Percentiles rank a stretch among this genome's conserved stretches.
phyloP scores from a whole-genome alignment of 2,797 vertebrate species.

The Peromyscus nudipes region DNA sequence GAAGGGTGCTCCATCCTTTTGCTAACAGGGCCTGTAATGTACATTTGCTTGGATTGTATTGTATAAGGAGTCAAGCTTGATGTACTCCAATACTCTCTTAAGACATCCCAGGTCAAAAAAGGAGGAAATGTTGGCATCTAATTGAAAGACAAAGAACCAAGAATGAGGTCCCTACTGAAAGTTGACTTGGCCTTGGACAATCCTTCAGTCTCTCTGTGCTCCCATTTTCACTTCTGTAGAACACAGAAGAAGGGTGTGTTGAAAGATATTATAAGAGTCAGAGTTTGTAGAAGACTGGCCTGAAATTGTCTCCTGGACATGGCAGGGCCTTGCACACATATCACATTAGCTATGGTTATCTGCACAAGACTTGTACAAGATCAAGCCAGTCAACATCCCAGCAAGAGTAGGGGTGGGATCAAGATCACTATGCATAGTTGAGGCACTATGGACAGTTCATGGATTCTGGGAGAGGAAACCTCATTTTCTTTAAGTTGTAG shows the following conservation, averaged over 20 bases:
- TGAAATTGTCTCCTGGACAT: not conserved
- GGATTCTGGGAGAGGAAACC: not conserved
- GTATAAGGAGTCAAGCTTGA: slow-evolving; percentile 14
- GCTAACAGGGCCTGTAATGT: not conserved
- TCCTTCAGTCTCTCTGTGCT: not conserved
- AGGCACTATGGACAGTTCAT: not conserved
- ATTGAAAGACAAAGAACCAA: not conserved
- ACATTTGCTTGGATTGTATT: not conserved
- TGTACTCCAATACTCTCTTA: not conserved
- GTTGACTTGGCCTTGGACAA: not conserved
- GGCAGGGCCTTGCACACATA: not conserved
- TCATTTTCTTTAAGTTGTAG: not conserved
- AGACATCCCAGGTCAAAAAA: not conserved
- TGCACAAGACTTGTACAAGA: not conserved
- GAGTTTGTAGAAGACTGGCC: not conserved
- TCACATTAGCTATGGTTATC: not conserved
- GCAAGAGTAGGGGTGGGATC: not conserved
- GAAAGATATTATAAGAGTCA: not conserved
- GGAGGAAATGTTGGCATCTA: not conserved
- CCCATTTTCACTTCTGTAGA: not conserved
- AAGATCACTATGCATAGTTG: not conserved
- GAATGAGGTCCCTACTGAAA: not conserved
- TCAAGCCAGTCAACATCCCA: not conserved
- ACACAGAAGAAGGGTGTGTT: not conserved
- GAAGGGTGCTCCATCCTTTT: not conserved